Evolutionary conservation across 2,797 vertebrate species (phyloP).

Genomic region (Coranthus polyacanthus): DNA sequence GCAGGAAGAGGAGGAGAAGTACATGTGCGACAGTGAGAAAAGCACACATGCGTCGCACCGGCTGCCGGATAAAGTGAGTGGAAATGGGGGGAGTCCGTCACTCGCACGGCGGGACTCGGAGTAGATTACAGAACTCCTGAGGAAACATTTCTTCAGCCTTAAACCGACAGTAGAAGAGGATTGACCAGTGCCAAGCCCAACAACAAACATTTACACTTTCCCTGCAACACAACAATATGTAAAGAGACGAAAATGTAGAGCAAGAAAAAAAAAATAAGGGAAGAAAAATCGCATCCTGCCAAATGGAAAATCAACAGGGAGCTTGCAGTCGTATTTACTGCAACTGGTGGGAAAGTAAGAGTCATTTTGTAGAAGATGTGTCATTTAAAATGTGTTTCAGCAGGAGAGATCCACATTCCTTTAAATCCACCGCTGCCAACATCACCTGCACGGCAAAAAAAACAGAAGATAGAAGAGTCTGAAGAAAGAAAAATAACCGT

Average conservation of each 20-base stretch:
- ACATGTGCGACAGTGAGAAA: constrained; percentile 20
- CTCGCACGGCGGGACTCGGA: constrained; percentile 59
- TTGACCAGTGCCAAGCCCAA: constrained; percentile 63
- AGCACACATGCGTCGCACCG: constrained; percentile 23
- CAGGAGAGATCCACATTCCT: constrained; percentile 26
- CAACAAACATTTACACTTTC: constrained; percentile 64
- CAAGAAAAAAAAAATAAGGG: background rate
- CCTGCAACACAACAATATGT: constrained; percentile 30
- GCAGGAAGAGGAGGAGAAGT: constrained; percentile 14
- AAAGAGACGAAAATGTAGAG: constrained; percentile 22
- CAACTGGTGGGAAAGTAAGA: constrained; percentile 51
- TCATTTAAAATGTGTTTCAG: constrained; percentile 50
- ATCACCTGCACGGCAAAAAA: constrained; percentile 12
- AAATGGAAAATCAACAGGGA: constrained; percentile 56
- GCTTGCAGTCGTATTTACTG: constrained; percentile 43
- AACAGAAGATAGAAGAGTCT: no score
- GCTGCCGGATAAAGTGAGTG: constrained; percentile 37
- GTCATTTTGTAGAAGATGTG: constrained; percentile 53
- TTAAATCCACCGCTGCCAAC: no score
- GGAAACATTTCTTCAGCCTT: constrained; percentile 63
- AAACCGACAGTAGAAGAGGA: constrained; percentile 63
- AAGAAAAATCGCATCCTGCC: constrained; percentile 1
- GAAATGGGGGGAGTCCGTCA: constrained; percentile 55
- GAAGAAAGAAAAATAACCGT: no score
- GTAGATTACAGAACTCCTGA: constrained; percentile 76